Base-by-base conservation (phyloP, 1,140 invertebrate genomes). In the Listronotus oregonensis region DNA sequence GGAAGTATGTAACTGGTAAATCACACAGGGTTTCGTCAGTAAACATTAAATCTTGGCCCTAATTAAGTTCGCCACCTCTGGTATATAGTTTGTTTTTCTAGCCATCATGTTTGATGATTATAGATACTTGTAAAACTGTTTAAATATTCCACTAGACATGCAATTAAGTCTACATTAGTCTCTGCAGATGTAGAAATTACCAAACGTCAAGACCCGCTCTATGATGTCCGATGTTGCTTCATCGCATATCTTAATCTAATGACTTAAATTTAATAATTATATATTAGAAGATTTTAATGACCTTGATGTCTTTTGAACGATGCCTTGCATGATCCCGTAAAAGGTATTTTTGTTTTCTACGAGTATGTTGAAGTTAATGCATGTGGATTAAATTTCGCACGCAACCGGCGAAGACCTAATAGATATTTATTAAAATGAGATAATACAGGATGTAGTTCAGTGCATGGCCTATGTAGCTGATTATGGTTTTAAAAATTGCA, bases 261-360 rank as follows among this genome's bases (percentile, higher is more conserved):
- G 55, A 58, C 31, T 58, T 18, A 46, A 50, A 60, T 60, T 60
- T 50, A 60, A 60, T 60, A 60, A 60, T 60, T 60, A 60, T n/a
- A 27, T 37, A 50, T 60, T 60, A 50, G 8, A 21, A 44, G 39
- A 50, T 40, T 50, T 44, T 60, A 60, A 60, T 39, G 58, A 50
- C 58, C 44, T 60, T 60, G 58, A 60, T 60, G 58, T 60, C 58
- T 50, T 60, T 31, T 60, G 58, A 60, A 60, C 58, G 58, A 49
- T 34, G 32, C 27, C 46, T 60, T 40, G 58, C 58, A 60, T 60
- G 58, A 37, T 60, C 18, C 40, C 12, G 34, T 49, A 60, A 49
- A 40, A 49, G 44, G 14, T 37, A 49, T 50, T 34, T 15, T 27
- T 27, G 32, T 60, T 50, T 46, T 60, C 42, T 12, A 15, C 18